phyloP scores from a whole-genome alignment of 2,113 vertebrate genomes.

The Herpetotheres cachinnans region DNA sequence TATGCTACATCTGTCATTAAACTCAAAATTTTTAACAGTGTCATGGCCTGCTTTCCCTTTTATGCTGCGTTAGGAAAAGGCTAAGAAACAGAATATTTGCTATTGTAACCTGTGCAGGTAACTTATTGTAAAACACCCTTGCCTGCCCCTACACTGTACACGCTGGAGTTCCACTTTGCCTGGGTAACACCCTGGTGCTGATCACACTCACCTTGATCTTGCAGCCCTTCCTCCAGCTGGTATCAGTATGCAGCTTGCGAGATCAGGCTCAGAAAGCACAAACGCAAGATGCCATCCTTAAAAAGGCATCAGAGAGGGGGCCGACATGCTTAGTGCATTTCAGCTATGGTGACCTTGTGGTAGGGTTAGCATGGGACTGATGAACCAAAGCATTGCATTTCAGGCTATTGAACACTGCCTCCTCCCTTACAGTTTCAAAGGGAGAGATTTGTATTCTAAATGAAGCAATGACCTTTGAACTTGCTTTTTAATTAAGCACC shows the following conservation, averaged over 20 bases:
- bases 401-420: not conserved
- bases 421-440: not conserved
- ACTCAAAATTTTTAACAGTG: not conserved
- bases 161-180: not conserved
- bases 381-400: not conserved
- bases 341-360: not conserved
- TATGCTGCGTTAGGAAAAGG: not conserved
- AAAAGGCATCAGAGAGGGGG: not conserved
- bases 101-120: accelerated
- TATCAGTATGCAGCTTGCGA: not conserved
- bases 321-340: not conserved
- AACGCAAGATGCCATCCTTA: accelerated
- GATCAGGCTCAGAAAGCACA: not conserved
- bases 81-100: not conserved
- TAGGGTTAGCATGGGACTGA: not conserved
- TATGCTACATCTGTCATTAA: not conserved
- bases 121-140: not conserved
- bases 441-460: conserved; percentile 21
- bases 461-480: conserved; percentile 40
- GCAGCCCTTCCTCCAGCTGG: not conserved
- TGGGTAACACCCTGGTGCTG: not conserved
- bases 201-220: no score
- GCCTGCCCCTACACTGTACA: accelerated
- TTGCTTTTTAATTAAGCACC: conserved; percentile 49
- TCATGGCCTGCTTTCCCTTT: not conserved